A percentile compares a stretch with the other conserved stretches of the same genome.
Conservation (phyloP, 1,140 invertebrate genomes). For the Ylistrum balloti region DNA sequence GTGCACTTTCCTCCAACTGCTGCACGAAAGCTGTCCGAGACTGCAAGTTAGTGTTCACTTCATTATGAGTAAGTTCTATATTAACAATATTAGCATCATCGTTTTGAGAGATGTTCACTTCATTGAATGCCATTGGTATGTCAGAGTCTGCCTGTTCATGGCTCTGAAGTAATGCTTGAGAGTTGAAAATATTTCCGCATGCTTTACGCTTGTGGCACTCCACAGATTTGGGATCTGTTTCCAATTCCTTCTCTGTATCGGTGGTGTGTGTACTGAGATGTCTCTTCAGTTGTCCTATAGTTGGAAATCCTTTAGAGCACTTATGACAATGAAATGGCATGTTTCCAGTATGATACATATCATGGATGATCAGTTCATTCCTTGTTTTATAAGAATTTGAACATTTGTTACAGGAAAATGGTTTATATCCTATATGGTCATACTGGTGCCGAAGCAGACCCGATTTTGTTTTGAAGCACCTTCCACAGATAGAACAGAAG, state of each 20-base stretch:
- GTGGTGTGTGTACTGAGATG: neutral
- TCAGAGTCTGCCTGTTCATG: neutral
- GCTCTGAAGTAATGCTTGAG: neutral
- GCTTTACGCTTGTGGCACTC: neutral
- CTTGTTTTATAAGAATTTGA: neutral
- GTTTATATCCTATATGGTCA: neutral
- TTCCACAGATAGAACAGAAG: neutral
- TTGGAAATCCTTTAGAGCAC: neutral
- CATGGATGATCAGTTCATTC: slow-evolving; percentile 8
- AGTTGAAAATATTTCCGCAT: neutral
- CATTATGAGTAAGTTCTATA: neutral
- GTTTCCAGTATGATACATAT: neutral
- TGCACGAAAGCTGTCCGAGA: neutral
- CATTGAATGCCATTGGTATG: neutral
- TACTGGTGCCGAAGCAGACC: neutral
- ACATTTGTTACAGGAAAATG: neutral
- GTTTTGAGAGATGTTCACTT: neutral
- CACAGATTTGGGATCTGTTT: neutral
- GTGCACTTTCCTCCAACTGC: neutral
- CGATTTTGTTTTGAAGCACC: neutral
- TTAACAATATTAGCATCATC: neutral
- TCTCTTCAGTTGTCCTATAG: neutral
- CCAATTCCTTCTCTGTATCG: neutral
- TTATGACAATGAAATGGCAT: neutral
- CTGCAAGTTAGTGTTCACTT: neutral